Evolutionary conservation across 2,888 invertebrate species (phyloP).

Genomic region (Asteroscopus sphinx): DNA sequence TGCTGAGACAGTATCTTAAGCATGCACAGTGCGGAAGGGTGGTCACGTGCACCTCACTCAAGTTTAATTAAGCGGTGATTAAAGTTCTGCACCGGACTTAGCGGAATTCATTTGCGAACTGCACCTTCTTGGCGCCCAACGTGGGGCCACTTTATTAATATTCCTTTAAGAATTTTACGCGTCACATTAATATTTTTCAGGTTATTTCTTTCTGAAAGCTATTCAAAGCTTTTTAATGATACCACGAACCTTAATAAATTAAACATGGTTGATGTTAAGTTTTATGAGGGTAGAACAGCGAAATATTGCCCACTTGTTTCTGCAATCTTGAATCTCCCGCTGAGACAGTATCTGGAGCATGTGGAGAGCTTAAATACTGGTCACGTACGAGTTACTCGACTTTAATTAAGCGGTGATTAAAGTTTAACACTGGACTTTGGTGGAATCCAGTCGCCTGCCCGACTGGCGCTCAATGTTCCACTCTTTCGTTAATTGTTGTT

Average conservation of each 20-base stretch:
- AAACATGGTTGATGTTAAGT: constrained; percentile 47
- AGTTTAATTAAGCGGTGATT: constrained; percentile 82
- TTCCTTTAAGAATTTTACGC: constrained; percentile 20
- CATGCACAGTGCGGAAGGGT: constrained; percentile 58
- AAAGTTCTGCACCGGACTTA: constrained; percentile 71
- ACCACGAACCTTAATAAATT: constrained; percentile 45
- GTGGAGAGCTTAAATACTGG: constrained; percentile 37
- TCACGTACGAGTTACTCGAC: constrained; percentile 46
- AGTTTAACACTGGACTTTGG: constrained; percentile 46
- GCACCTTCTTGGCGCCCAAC: constrained; percentile 63
- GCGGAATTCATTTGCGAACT: constrained; percentile 58
- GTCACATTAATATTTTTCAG: constrained; percentile 29
- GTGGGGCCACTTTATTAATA: constrained; percentile 60
- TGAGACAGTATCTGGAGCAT: constrained; percentile 42
- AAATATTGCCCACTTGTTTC: constrained; percentile 49
- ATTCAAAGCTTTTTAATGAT: constrained; percentile 40
- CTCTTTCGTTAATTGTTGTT: constrained; percentile 56
- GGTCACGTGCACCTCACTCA: constrained; percentile 74
- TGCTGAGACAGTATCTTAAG: constrained; percentile 62
- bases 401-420: constrained; percentile 58
- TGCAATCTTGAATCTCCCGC: constrained; percentile 51
- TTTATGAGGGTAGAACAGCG: constrained; percentile 45
- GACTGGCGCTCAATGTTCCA: constrained; percentile 24
- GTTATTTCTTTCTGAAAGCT: constrained; percentile 33
- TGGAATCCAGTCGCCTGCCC: constrained; percentile 25